These are phyloP conservation scores for Theristicus caerulescens DNA, from an alignment of 2,113 vertebrate genomes.

Conservation along the genomic window DNA sequence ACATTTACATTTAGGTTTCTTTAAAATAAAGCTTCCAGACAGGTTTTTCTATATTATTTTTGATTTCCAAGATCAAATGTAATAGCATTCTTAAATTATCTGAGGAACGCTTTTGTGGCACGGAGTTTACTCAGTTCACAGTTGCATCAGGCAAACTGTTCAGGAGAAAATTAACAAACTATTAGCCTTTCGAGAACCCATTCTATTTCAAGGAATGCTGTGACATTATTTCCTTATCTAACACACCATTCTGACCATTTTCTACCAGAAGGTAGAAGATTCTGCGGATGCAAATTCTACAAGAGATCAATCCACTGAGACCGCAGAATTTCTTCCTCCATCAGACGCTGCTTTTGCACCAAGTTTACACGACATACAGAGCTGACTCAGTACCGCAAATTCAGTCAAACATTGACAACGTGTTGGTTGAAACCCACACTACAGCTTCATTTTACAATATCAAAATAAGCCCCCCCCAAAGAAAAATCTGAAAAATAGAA, in stretches of 20 bases:
- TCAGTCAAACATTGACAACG: neutral
- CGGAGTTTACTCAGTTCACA: neutral
- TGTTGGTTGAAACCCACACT: fast-evolving
- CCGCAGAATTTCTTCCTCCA: neutral
- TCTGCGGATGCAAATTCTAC: neutral
- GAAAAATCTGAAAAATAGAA: neutral
- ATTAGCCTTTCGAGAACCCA: neutral
- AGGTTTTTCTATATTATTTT: neutral
- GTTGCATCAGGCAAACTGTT: neutral
- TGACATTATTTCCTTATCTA: neutral
- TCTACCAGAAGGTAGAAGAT: neutral
- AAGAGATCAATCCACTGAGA: neutral
- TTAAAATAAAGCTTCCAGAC: neutral
- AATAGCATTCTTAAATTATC: neutral
- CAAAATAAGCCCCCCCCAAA: neutral
- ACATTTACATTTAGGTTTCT: neutral
- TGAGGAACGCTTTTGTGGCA: neutral
- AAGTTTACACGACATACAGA: neutral
- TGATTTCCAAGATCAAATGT: neutral
- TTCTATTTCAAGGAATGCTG: neutral
- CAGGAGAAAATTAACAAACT: neutral
- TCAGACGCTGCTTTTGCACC: fast-evolving
- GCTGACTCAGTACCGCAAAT: neutral
- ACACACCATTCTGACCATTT: too few species aligned
- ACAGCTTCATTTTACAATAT: neutral